A percentile compares a stretch with the other conserved stretches of the same genome.
Evolutionary conservation across 2,888 invertebrate genomes (phyloP).

Genomic region (Lasius platythorax): DNA sequence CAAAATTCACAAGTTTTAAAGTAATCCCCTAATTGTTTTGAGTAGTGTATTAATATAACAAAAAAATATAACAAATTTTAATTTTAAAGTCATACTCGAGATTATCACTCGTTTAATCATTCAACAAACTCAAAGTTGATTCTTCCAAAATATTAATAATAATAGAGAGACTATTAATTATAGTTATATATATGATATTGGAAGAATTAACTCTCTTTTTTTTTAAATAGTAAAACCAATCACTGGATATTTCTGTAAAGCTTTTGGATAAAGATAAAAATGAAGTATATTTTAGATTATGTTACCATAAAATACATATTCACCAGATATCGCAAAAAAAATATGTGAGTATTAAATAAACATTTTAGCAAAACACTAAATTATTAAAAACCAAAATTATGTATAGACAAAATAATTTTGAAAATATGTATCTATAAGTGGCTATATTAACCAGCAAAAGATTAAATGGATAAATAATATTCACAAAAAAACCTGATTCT

Average conservation of each 20-base stretch:
- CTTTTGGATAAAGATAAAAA: neutral
- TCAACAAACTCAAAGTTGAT: neutral
- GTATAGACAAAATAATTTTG: constrained; percentile 15
- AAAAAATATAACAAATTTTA: constrained; percentile 29
- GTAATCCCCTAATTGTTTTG: neutral
- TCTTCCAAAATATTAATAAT: constrained; percentile 1
- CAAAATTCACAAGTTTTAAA: neutral
- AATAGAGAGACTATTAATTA: neutral
- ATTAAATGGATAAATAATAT: constrained; percentile 42
- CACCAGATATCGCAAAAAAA: neutral
- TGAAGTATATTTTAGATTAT: neutral
- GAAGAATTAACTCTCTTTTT: neutral
- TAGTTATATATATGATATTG: neutral
- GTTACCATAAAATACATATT: constrained; percentile 6
- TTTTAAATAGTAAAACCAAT: constrained; percentile 13
- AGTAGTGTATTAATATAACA: constrained; percentile 10
- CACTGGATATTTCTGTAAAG: neutral
- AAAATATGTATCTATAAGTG: constrained; percentile 41
- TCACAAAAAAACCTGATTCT: constrained; percentile 39
- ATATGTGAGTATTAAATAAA: constrained; percentile 24
- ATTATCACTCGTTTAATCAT: constrained; percentile 16
- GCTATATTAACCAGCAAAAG: constrained; percentile 68
- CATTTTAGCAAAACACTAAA: constrained; percentile 9
- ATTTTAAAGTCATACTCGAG: constrained; percentile 1
- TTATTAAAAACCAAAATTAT: constrained; percentile 36